Evolutionary conservation across 2,888 invertebrate genomes (phyloP).

Genomic region (Drosophila basisetae): DNA sequence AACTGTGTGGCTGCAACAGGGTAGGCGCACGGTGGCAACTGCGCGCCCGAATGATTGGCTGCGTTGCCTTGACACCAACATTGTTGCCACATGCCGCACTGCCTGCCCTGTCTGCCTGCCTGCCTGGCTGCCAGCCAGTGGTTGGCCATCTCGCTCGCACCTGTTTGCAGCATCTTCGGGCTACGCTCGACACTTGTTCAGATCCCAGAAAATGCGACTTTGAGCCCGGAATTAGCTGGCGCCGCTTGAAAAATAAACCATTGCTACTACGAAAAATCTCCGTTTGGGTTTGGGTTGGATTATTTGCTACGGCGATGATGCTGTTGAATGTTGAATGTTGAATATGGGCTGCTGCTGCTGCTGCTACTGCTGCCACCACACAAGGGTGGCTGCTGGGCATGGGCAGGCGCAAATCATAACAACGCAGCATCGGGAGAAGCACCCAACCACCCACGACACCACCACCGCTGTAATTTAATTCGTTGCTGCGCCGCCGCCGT

Average conservation of each 20-base stretch:
- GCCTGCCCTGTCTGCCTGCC: conserved; percentile 32
- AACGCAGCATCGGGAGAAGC: conserved; percentile 49
- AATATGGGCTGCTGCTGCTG: background rate
- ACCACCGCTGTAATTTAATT: conserved; percentile 68
- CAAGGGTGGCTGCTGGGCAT: conserved; percentile 29
- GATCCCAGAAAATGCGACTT: conserved; percentile 79
- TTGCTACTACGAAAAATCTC: conserved; percentile 15
- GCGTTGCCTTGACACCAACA: conserved; percentile 75
- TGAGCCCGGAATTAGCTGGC: conserved; percentile 82
- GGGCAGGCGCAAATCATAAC: conserved; percentile 71
- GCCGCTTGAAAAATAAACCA: conserved; percentile 64
- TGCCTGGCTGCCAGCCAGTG: conserved; percentile 30
- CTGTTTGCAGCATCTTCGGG: conserved; percentile 31
- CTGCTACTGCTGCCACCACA: conserved; percentile 16
- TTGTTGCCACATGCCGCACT: conserved; percentile 48
- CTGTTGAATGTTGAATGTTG: conserved; percentile 21
- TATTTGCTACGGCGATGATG: conserved; percentile 65
- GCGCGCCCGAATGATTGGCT: conserved; percentile 69
- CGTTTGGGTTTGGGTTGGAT: conserved; percentile 66
- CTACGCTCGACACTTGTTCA: conserved; percentile 65
- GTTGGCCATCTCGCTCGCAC: conserved; percentile 60
- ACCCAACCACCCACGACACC: conserved; percentile 25
- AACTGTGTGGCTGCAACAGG: conserved; percentile 41
- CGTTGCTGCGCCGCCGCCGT: conserved; percentile 70
- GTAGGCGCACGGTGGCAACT: conserved; percentile 63